Base-by-base conservation (phyloP, 2,113 vertebrate genomes). In the Tamias sibiricus region DNA sequence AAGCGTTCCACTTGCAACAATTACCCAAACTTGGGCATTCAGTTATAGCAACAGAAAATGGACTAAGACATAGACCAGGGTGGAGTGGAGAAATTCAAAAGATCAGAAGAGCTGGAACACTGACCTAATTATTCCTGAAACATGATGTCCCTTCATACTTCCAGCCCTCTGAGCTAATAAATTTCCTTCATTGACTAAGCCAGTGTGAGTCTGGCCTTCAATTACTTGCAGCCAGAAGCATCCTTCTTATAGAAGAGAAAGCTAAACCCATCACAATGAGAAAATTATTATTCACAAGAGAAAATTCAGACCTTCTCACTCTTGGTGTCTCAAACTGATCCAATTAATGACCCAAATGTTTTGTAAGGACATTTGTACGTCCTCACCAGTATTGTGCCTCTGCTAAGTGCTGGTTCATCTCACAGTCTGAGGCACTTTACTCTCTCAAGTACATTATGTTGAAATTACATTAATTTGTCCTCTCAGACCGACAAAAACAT, bases 211-310 rank as follows among this genome's bases (percentile, higher is more conserved):
- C 71, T 57, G 81, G 17, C 52, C 28, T 92, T 92, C 30, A 47
- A 30, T 59, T 94, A 81, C 64, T n/a, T 76, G 47, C 44, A 93
- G 74, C 40, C 59, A 95, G 68, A 81, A 97, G 82, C n/a, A 91
- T 68, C 47, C 80, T 87, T 81, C 26, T 64, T 77, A 81, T 2
- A 66, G 32, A 87, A 90, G 24, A 8, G 28, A 90, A 12, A 42
- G 14, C 52, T 77, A 62, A 86, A 6, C 40, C 62, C 30, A 66
- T 80, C 28, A 74, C 19, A 94, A 37, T 4, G n/a, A 82, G 64
- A 80, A 93, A 91, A 72, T 83, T 77, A 69, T 91, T 81, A 74
- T 90, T 90, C 83, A 35, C n/a, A 49, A 40, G 49, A 90, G 68
- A 86, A 86, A 92, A 95, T 74, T 54, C 68, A 59, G 32, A 66